Base-by-base conservation (phyloP, 2,797 vertebrate species). In the Novumbra hubbsi region DNA sequence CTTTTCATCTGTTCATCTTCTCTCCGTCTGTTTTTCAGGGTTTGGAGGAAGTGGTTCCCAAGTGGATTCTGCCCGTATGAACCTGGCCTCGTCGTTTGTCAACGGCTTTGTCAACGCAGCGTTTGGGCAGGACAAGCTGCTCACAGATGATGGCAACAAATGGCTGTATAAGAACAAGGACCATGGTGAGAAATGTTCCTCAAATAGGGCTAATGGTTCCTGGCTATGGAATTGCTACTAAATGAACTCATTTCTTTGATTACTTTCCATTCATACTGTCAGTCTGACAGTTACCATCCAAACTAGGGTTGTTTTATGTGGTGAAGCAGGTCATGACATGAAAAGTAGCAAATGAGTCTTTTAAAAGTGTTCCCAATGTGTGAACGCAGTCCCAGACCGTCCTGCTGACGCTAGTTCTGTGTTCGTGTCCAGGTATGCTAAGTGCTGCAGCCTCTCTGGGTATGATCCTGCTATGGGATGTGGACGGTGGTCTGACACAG, bases 161-260 rank as follows among this genome's bases (percentile, higher is more conserved):
- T 99, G 98, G 98, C 89, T 99, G 27, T 99, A 99, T 84, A 99
- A 99, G 88, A 99, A 99, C 92, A 99, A 99, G 82, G 98, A 99
- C 85, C 98, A 99, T 0, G 98, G 98, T 99, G 91, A 91, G 86
- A n/a, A n/a, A n/a, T 32, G 4, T 4, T 30, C 27, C 28, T 63
- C 15, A 63, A 28, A 55, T 55, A n/a, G 52, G n/a, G 7, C n/a
- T 55, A 21, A 0, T 68, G 67, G 67, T 49, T 16, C 15, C n/a
- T 32, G 45, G 9, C 24, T 15, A 3, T 3, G 11, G 19, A 11
- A 4, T 11, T 48, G 15, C 38, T 32, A 67, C 17, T 67, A 19
- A 21, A 38, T 3, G 5, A 38, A 38, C 5, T 38, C 1, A 38
- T 4, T 38, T n/a, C n/a, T n/a, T 38, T 38, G 34, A 38, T 38